Base-by-base conservation (phyloP, 2,113 vertebrate species). In the Jaculus jaculus region DNA sequence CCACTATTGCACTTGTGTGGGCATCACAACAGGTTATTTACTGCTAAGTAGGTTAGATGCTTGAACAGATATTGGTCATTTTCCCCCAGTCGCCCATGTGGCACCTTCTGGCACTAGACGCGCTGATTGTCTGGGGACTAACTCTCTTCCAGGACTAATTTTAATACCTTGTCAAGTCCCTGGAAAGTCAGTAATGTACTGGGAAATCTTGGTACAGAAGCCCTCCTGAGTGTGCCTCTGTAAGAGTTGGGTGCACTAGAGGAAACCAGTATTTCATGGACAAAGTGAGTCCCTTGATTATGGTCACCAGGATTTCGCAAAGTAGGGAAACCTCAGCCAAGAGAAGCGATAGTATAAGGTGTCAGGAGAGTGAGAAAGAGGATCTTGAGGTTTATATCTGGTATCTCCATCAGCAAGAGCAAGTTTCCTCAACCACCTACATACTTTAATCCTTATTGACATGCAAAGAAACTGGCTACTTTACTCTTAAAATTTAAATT, bases 401-500 rank as follows among this genome's bases (percentile, higher is more conserved):
- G 21, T 71, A 21, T 47, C 34, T 54, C 34, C 13, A 68, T 65
- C 39, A 80, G 61, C 30, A 42, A 91, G 7, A 80, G 42, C 32
- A 84, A 10, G 68, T 90, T 93, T 84, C 37, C 28, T 87, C 37
- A 72, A 10, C 69, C 73, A 84, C 23, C 10, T 4, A 37, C 37
- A 20, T 69, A 69, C 69, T 80, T 86, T 79, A 47, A 60, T 77
- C 84, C 32, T 72, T 23, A 61, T 7, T 63, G 63, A 92, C 54
- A 68, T 32, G 63, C 32, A 72, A 86, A 93, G 6, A 77, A 82
- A 85, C 74, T 82, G 65, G 20, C 80, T 86, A 71, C 42, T 85
- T 77, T 91, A 51, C 5, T 78, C 18, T 82, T 82, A 61, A 88
- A 74, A 63, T 69, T 83, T 63, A 60, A 74, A 15, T 90, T 32